Conservation (phyloP, 1,140 invertebrate genomes). For the Drosophila willistoni region DNA sequence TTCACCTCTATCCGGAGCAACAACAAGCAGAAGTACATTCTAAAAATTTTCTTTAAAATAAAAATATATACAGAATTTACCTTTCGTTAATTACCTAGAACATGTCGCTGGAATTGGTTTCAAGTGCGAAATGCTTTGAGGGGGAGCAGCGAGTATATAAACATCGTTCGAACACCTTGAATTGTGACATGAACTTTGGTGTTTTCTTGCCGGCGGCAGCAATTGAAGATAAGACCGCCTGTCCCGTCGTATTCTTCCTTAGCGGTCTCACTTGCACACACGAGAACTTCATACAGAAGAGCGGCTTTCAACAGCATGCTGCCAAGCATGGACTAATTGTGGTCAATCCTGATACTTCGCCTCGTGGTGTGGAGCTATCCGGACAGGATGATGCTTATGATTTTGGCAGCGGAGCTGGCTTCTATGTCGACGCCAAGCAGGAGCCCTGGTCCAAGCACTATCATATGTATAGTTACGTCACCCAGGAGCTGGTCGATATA, state of each 20-base stretch:
- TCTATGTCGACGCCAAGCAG: conserved; percentile 96
- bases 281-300: conserved; percentile 98
- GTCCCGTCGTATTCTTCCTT: conserved; percentile 96
- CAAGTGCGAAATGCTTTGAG: conserved; percentile 63
- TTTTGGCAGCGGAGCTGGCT: conserved; percentile 97
- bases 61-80: background rate
- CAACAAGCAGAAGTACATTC: conserved; percentile 16
- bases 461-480: conserved; percentile 98
- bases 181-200: conserved; percentile 97
- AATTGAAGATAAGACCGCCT: conserved; percentile 85
- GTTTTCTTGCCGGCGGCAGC: conserved; percentile 93
- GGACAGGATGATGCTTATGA: conserved; percentile 96
- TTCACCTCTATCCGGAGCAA: background rate
- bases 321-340: conserved; percentile 89
- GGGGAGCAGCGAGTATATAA: conserved; percentile 87
- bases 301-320: conserved; percentile 94
- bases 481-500: conserved; percentile 92
- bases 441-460: conserved; percentile 97
- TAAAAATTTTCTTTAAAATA: background rate
- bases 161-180: conserved; percentile 91
- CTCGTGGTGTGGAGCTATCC: conserved; percentile 93
- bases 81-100: conserved; percentile 20
- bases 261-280: conserved; percentile 98
- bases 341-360: conserved; percentile 97
- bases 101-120: conserved; percentile 67